Percentiles rank a stretch among this genome's conserved stretches.
Conservation (phyloP, 2,888 invertebrate genomes). For the Andrena bicolor region DNA sequence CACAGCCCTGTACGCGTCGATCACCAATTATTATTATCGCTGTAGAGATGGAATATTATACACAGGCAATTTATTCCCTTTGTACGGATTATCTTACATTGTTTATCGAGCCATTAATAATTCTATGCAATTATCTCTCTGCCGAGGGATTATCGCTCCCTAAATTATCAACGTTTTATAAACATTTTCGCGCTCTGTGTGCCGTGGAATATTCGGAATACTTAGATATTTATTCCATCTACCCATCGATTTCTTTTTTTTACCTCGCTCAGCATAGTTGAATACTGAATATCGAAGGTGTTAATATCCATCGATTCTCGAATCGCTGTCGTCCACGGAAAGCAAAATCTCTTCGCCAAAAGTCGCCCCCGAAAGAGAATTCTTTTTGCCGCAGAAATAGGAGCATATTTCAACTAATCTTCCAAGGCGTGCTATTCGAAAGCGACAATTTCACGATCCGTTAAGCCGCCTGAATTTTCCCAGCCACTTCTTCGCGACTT, state of each 20-base stretch:
- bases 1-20: background rate
- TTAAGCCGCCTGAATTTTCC: background rate
- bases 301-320: background rate
- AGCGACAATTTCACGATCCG: background rate
- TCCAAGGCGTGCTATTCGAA: too few species aligned
- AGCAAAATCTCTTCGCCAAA: too few species aligned
- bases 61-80: constrained; percentile 9
- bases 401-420: too few species aligned
- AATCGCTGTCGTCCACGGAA: background rate
- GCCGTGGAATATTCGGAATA: background rate
- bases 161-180: constrained; percentile 5
- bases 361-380: too few species aligned
- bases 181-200: background rate
- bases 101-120: constrained; percentile 9
- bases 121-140: background rate
- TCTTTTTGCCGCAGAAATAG: too few species aligned
- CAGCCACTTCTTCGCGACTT: background rate
- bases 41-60: constrained; percentile 4
- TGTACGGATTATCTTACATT: constrained; percentile 8
- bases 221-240: background rate
- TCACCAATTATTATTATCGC: background rate
- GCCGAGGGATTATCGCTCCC: background rate
- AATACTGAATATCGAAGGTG: background rate
- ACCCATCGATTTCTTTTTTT: background rate
- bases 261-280: too few species aligned